Conservation (phyloP, 92 coral and sea anemone genomes). For the Umimayanthus chanpuru region DNA sequence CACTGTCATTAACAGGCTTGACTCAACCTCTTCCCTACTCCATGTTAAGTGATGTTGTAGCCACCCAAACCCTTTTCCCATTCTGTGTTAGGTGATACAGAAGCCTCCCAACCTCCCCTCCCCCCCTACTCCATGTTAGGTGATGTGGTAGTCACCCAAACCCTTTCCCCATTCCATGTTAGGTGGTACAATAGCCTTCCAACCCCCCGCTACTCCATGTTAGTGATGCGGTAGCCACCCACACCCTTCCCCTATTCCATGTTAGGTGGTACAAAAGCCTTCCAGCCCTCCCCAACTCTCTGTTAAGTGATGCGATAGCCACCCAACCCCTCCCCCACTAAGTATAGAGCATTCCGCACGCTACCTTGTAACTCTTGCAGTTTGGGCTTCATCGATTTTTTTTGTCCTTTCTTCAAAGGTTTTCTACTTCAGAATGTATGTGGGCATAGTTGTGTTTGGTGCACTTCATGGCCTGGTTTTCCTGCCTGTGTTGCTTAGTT, state of each 20-base stretch:
- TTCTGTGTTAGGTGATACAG: too few relatives aligned
- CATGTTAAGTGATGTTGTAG: not conserved
- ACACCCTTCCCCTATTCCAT: too few relatives aligned
- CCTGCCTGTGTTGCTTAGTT: conserved; percentile 90
- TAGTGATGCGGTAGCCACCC: too few relatives aligned
- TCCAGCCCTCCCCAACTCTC: not conserved
- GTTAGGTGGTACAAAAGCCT: too few relatives aligned
- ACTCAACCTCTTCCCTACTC: not conserved
- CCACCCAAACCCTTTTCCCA: not conserved
- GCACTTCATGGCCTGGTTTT: conserved; percentile 91
- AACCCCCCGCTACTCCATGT: too few relatives aligned
- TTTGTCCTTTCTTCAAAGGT: conserved; percentile 73
- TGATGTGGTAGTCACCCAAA: too few relatives aligned
- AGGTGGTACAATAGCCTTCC: too few relatives aligned
- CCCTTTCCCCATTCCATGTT: too few relatives aligned
- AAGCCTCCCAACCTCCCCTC: too few relatives aligned
- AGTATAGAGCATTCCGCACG: not conserved
- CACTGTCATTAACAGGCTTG: not conserved
- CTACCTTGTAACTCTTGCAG: conserved; percentile 14
- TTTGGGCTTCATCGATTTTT: not conserved
- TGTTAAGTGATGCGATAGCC: too few relatives aligned
- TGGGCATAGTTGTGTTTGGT: conserved; percentile 93
- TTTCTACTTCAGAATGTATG: conserved; percentile 98
- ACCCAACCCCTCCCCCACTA: not conserved
- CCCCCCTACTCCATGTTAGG: too few relatives aligned